Evolutionary conservation across 2,797 vertebrate genomes (phyloP).

Genomic region (Cuculus canorus): DNA sequence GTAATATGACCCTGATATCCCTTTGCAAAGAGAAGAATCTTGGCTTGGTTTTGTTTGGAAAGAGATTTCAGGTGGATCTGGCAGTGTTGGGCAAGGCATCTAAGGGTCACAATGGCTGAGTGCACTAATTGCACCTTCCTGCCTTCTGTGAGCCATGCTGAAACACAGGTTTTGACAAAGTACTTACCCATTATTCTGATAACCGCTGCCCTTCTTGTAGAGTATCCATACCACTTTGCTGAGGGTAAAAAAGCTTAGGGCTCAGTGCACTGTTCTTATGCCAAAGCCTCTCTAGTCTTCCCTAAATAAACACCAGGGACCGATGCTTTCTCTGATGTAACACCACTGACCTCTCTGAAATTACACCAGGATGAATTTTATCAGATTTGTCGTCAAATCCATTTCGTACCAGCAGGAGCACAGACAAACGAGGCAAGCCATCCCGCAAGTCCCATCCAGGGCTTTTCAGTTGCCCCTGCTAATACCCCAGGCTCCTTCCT

Average conservation of each 20-base stretch:
- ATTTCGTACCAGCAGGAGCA: conserved; percentile 57
- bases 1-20: neutral
- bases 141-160: conserved; percentile 37
- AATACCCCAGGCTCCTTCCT: conserved; percentile 65
- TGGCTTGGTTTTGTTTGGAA: conserved; percentile 37
- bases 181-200: neutral
- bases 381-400: conserved; percentile 59
- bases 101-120: conserved; percentile 6
- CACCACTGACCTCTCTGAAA: conserved; percentile 53
- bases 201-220: conserved; percentile 31
- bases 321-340: conserved; percentile 26
- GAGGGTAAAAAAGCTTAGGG: conserved; percentile 50
- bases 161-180: conserved; percentile 38
- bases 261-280: neutral
- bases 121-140: conserved; percentile 39
- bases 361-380: conserved; percentile 58
- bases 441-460: conserved; percentile 52
- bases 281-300: neutral
- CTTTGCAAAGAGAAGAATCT: conserved; percentile 14
- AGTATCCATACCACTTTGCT: neutral
- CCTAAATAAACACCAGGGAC: conserved; percentile 49
- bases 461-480: conserved; percentile 53
- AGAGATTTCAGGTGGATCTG: conserved; percentile 53
- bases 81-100: conserved; percentile 14
- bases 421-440: neutral